Base-by-base conservation (phyloP, 1,140 invertebrate species). In the Nixonia krombeini region DNA sequence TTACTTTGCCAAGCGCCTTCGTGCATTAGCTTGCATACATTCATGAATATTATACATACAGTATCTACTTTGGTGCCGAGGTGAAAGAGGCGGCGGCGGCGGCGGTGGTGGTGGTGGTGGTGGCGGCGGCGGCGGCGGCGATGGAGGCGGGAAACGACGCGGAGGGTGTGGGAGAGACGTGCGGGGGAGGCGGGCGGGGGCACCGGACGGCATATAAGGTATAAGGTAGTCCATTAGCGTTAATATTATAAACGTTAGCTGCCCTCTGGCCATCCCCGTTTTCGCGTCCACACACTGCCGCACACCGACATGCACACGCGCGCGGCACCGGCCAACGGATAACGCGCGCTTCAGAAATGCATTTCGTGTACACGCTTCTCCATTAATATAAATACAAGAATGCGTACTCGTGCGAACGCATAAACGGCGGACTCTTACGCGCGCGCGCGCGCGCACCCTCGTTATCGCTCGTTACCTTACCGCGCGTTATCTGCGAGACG, bases 211-310 rank as follows among this genome's bases (percentile, higher is more conserved):
- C 75, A 79, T 83, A 82, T 79, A 82, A 82, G 81, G 83, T 84
- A 84, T 83, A 85, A 84, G 83, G 80, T 83, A 84, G 82, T 85
- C 83, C 83, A 85, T 85, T 85, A 85, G 80, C 83, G 82, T 84
- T 85, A 85, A 85, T 85, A 84, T 84, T 83, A 84, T 85, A 84
- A 85, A 84, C 81, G 83, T 84, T 84, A 84, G 81, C 81, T 83
- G 83, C 80, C 82, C 83, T 80, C 81, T 83, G 82, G 82, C 78
- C 80, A 85, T 83, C 76, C 79, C 73, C 63, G 71, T 78, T 81
- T 75, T 75, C 73, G 75, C 76, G 70, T 76, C 72, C 67, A 76
- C 66, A 63, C 49, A 68, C 44, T 38, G 40, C 42, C 26, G 18
- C 58, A 38, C 15, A 35, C 17, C 18, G 21, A 1, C 15, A 12